phyloP scores from a whole-genome alignment of 2,888 invertebrate genomes.

The Ormyrus rosae region DNA sequence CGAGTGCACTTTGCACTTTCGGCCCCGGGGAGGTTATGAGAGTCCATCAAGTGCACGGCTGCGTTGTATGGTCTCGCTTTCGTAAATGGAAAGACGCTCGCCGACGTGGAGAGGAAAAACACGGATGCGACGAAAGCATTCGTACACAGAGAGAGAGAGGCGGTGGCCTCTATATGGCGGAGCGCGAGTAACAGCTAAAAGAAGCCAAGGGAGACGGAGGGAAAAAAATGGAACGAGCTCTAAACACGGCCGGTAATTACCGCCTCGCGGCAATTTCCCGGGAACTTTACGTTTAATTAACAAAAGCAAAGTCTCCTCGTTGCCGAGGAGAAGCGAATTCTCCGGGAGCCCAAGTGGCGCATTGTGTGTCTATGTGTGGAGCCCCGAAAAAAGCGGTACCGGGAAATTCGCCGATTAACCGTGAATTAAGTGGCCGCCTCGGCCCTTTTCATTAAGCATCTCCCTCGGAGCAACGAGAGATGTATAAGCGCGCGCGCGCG shows the following conservation, averaged over 20 bases:
- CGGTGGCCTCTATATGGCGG: background rate
- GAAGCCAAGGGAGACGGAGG: constrained; percentile 16
- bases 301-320: constrained; percentile 58
- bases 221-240: constrained; percentile 54
- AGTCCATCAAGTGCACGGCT: constrained; percentile 43
- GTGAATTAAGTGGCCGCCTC: constrained; percentile 29
- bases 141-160: background rate
- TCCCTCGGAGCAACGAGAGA: background rate
- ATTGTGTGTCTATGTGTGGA: background rate
- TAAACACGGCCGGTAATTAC: constrained; percentile 62
- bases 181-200: constrained; percentile 4
- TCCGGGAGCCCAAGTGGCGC: background rate
- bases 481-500: no score
- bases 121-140: background rate
- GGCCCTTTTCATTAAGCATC: constrained; percentile 33
- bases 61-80: background rate
- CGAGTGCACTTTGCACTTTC: constrained; percentile 53
- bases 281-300: constrained; percentile 64
- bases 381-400: background rate
- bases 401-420: constrained; percentile 44
- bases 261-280: constrained; percentile 60
- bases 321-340: background rate
- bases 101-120: background rate
- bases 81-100: constrained; percentile 34
- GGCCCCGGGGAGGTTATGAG: constrained; percentile 42